Evolutionary conservation across 2,113 vertebrate species (phyloP).

Genomic region (Cepphus grylle): DNA sequence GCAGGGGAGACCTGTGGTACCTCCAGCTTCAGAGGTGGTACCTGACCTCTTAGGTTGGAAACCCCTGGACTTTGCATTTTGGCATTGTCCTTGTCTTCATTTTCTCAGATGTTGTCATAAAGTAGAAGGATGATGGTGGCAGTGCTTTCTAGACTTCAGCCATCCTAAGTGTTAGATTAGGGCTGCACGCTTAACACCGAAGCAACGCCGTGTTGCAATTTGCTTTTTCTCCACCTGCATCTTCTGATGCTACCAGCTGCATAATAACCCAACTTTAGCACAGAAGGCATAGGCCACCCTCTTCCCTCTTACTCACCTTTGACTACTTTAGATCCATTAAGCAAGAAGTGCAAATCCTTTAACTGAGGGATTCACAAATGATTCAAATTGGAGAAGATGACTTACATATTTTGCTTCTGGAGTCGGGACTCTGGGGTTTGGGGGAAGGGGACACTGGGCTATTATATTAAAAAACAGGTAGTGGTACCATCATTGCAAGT

Average conservation of each 20-base stretch:
- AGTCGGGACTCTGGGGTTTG: background rate
- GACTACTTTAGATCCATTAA: background rate
- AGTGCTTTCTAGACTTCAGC: background rate
- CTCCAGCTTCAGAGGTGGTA: background rate
- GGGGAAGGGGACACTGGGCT: background rate
- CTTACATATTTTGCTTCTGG: background rate
- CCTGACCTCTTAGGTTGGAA: background rate
- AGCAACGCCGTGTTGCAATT: background rate
- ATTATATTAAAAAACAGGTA: background rate
- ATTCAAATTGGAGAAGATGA: background rate
- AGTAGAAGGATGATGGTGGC: background rate
- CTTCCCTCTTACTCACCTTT: background rate
- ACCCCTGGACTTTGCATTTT: background rate
- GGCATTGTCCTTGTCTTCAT: background rate
- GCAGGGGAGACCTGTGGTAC: background rate
- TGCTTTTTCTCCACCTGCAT: background rate
- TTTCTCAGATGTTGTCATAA: background rate
- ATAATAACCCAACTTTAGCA: background rate
- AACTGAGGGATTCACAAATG: background rate
- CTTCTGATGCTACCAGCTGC: background rate
- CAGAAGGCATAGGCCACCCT: background rate
- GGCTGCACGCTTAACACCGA: background rate
- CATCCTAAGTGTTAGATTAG: background rate
- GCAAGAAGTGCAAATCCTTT: background rate
- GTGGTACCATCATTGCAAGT: background rate